phyloP scores from a whole-genome alignment of 2,797 vertebrate genomes.

The Sebastiscus albofasciatus region DNA sequence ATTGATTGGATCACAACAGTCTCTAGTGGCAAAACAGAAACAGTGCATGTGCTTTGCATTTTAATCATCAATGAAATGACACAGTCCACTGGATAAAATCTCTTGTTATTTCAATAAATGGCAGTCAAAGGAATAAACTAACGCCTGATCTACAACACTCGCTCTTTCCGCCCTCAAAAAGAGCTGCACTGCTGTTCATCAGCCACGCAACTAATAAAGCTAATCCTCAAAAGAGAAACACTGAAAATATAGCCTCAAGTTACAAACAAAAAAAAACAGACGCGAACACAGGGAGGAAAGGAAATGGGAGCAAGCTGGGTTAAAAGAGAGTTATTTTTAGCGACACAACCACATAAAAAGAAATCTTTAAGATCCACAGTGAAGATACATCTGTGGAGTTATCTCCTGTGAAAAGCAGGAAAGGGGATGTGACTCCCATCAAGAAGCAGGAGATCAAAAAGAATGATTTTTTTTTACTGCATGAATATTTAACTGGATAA shows the following conservation, averaged over 20 bases:
- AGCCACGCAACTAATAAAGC: conserved; percentile 12
- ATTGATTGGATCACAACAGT: conserved; percentile 70
- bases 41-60: conserved; percentile 47
- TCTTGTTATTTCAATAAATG: background rate
- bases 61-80: conserved; percentile 23
- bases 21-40: conserved; percentile 71
- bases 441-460: conserved; percentile 26
- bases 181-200: conserved; percentile 6
- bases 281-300: background rate
- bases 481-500: conserved; percentile 37
- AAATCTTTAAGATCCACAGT: conserved; percentile 32
- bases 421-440: conserved; percentile 18
- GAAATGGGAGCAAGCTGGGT: conserved; percentile 18
- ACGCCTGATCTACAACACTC: background rate
- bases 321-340: conserved; percentile 61
- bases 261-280: conserved; percentile 21
- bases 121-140: background rate
- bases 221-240: conserved; percentile 30
- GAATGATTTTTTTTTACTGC: background rate
- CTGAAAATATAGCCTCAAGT: conserved; percentile 15
- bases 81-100: background rate
- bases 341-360: conserved; percentile 15
- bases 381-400: conserved; percentile 28
- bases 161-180: background rate
- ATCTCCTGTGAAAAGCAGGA: conserved; percentile 28